Base-by-base conservation (phyloP, 2,113 vertebrate species). In the Papio anubis region DNA sequence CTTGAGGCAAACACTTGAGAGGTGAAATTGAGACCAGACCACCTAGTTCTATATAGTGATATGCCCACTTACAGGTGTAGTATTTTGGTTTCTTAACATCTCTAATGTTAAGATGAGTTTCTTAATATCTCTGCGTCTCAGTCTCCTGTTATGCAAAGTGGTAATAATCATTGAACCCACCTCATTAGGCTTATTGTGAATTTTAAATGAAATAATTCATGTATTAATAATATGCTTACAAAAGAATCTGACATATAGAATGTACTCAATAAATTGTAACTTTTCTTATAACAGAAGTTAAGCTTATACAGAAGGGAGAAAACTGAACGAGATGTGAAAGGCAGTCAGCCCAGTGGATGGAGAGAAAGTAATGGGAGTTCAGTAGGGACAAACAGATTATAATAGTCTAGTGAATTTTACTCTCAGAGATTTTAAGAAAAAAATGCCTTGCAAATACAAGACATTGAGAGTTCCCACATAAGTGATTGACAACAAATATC, bases 401-500 rank as follows among this genome's bases (percentile, higher is more conserved):
- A 18, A 50, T 6, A 48, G 16, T 55, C 55, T 83, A n/a, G 10
- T 55, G 21, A 17, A 13, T 57, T 50, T 23, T 32, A 25, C 25
- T 50, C 27, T 76, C 72, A 82, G 48, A 91, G 32, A 38, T 72
- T 35, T 38, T 45, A 92, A n/a, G 16, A 55, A 64, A 75, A 3
- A 92, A 87, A 75, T 11, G 14, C 7, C 40, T 8, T 64, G 12
- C 9, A 64, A 61, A 45, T 75, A 32, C 68, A 68, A 96, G 94
- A 66, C 35, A 88, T 85, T 84, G 38, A 88, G 13, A 94, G 40
- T 78, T 81, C 35, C 20, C 20, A 73, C 2, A 14, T 75, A 61
- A 20, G 20, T 80, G 43, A 76, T 3, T 93, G 38, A 79, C 84
- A 85, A 40, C 83, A 93, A 93, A 66, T 75, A 84, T 43, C 23